Evolutionary conservation across 2,888 invertebrate species (phyloP).

Genomic region (Melieria picta): DNA sequence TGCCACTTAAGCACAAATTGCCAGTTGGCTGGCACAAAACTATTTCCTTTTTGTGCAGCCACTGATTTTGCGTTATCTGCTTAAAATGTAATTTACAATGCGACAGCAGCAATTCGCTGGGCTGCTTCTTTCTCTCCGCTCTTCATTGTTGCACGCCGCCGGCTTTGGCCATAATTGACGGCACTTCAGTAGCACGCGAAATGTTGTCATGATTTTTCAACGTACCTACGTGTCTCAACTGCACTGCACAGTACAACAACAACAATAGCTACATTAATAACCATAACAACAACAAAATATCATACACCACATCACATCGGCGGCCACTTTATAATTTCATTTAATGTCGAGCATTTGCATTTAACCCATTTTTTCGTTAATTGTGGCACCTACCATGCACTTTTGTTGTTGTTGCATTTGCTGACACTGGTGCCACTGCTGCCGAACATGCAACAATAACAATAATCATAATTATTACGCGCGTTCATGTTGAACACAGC

Average conservation of each 20-base stretch:
- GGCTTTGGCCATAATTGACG: not conserved
- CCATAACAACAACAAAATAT: conserved; percentile 33
- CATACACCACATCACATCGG: conserved; percentile 9
- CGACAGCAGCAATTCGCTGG: no score
- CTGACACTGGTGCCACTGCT: not conserved
- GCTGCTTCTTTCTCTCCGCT: no score
- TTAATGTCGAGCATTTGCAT: conserved; percentile 47
- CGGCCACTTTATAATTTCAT: conserved; percentile 43
- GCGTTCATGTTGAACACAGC: conserved; percentile 4
- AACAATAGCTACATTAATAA: conserved; percentile 28
- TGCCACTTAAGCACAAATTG: no score
- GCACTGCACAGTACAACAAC: not conserved
- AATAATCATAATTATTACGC: conserved; percentile 30
- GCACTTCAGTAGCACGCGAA: conserved; percentile 5
- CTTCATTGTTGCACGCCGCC: no score
- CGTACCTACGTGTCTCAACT: not conserved
- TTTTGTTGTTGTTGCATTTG: conserved; percentile 4
- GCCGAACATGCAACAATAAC: conserved; percentile 24
- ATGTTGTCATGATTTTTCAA: no score
- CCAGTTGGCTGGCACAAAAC: no score
- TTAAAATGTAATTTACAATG: conserved; percentile 35
- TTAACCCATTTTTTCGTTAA: conserved; percentile 45
- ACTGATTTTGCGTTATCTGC: conserved; percentile 23
- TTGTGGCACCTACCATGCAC: conserved; percentile 3
- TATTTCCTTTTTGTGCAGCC: no score